These are phyloP conservation scores for Hydrophis major DNA, from an alignment of 2,797 vertebrate genomes.

Conservation along the genomic window DNA sequence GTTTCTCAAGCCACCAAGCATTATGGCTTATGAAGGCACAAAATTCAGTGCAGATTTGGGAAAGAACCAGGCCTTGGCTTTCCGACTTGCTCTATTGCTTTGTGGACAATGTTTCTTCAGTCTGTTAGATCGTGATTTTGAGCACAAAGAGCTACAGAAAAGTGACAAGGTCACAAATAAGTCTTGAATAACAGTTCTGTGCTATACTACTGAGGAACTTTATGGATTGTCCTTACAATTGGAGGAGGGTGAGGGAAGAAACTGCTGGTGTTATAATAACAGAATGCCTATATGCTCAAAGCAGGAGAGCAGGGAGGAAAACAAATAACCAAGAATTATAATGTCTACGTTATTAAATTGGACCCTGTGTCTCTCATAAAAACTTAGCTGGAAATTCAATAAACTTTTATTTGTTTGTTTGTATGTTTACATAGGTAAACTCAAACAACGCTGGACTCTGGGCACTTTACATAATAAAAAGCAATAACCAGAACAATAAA, in stretches of 20 bases:
- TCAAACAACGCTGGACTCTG: neutral
- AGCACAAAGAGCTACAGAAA: conserved; percentile 30
- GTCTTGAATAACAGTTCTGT: neutral
- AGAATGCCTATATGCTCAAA: neutral
- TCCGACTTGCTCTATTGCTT: neutral
- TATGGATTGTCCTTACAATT: neutral
- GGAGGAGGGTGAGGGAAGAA: neutral
- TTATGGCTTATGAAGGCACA: conserved; percentile 17
- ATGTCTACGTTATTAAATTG: neutral
- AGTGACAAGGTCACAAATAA: conserved; percentile 24
- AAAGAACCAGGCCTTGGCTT: conserved; percentile 11
- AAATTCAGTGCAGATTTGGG: conserved; percentile 31
- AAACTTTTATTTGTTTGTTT: neutral
- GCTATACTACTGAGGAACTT: neutral
- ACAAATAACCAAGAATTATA: neutral
- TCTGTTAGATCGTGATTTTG: conserved; percentile 45
- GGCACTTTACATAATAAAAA: neutral
- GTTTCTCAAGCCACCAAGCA: conserved; percentile 34
- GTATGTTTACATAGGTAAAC: neutral
- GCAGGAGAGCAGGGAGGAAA: neutral
- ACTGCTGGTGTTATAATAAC: neutral
- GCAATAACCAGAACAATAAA: neutral
- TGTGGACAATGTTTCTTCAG: conserved; percentile 4
- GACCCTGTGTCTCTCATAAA: neutral
- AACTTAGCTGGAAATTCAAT: neutral